Evolutionary conservation across 2,888 invertebrate genomes (phyloP), one percentile per base, ranked within the genome.

Genomic region (Lissocephala sabroskyi): DNA sequence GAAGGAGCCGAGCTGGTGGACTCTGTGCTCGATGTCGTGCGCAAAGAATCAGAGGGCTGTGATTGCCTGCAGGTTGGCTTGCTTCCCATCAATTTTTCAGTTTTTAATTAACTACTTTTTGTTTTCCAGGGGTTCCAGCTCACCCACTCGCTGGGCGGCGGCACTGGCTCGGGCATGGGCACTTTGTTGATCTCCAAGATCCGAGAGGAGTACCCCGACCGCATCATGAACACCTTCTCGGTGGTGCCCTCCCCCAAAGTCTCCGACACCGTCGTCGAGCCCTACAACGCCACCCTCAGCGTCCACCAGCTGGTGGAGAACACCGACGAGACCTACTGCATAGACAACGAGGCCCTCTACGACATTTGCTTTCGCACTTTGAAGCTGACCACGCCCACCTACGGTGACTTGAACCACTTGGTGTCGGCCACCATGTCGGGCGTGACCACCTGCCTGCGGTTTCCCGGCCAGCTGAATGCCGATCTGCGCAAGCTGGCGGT

Each of bases 381-480:
- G 63, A 94, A 95, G 85, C 88, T 95, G 29, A 91, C 91, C 65
- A 94, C 94, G 28, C 96, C 96, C 56, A 95, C 95, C 16, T 97
- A 97, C 83, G 94, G 95, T 67, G 96, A 97, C 85, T 87, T 97
- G 62, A 97, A 97, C 86, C 93, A 97, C 85, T 88, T 97, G 64
- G 95, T 95, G 41, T 93, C 94, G 26, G 89, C 91, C 48, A 93
- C 93, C 47, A 93, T 93, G 93, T 93, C 93, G 39, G 93, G 93
- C 45, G 94, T 95, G 5, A 95, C 95, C 42, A 96, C 96, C 51
- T 84, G 96, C 85, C 87, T 93, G 44, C 86, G 92, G 63, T 97
- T 97, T 88, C 97, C 96, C 7, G 97, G 96, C 63, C 96, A 97
- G 86, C 86, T 97, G 68, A 97, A 96, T 85, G 95, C 96, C 33